Evolutionary conservation across 2,888 invertebrate species (phyloP).

Genomic region (Toxonevra muliebris): DNA sequence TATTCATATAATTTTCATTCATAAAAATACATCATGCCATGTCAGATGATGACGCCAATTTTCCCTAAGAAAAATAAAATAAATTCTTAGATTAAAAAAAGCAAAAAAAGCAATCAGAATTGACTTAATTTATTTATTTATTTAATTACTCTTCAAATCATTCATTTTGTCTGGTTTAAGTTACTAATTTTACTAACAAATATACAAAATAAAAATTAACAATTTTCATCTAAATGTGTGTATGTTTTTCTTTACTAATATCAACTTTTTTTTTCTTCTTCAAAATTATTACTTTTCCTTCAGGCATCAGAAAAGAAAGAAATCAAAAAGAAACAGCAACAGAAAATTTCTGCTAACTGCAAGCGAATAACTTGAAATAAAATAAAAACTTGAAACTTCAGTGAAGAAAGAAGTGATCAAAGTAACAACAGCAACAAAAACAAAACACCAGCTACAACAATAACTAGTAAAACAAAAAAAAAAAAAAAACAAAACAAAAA

Average conservation of each 20-base stretch:
- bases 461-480: neutral
- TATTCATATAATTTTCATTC: too few species aligned
- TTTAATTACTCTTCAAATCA: too few species aligned
- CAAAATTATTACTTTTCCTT: conserved; percentile 51
- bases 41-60: too few species aligned
- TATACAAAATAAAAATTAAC: neutral
- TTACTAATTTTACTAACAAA: neutral
- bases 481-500: too few species aligned
- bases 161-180: neutral
- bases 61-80: too few species aligned
- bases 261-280: conserved; percentile 45
- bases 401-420: conserved; percentile 17
- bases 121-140: too few species aligned
- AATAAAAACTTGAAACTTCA: too few species aligned
- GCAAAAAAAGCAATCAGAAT: too few species aligned
- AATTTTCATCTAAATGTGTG: neutral
- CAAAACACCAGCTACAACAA: neutral
- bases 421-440: conserved; percentile 13
- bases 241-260: conserved; percentile 51
- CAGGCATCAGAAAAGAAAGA: conserved; percentile 51
- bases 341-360: too few species aligned
- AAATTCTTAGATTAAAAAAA: too few species aligned
- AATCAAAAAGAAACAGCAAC: conserved; percentile 20
- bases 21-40: too few species aligned
- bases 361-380: too few species aligned